Base-by-base conservation (phyloP, 2,113 vertebrate genomes). In the Hyaena hyaena region DNA sequence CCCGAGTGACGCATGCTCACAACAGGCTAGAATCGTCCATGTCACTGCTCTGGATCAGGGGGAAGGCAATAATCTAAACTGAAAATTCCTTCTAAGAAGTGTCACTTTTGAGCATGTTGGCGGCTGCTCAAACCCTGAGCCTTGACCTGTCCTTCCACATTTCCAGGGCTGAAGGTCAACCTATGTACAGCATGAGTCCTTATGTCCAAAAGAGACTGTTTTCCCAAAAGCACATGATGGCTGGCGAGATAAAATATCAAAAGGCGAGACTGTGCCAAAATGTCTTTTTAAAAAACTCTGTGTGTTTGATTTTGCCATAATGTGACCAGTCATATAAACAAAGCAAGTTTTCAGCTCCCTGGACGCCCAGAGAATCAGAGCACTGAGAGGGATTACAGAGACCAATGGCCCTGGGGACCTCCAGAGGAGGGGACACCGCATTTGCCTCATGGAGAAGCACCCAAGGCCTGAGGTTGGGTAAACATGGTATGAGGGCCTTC, bases 121-220 rank as follows among this genome's bases (percentile, higher is more conserved):
- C 74, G 28, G 55, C 58, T 43, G 86, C 81, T 73, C n/a, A 5
- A 7, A 35, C 19, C 33, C 61, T 16, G 24, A 92, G 66, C 65
- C 58, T 17, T 28, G 81, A 73, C 90, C 85, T 74, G 58, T 73
- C 90, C 66, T 58, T 91, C 85, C 79, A 39, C 1, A 5, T 50
- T 63, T 43, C 43, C 93, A 48, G 74, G 61, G 55, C 65, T 84
- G 84, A 94, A 97, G 90, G 95, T 94, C 90, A 97, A 4, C 21
- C 39, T 96, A n/a, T 92, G 93, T 96, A 94, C 69, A 96, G 68
- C 14, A 43, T 6, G 55, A 26, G 73, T 68, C 55, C 81, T 77
- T 4, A 63, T 21, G 84, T 65, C 93, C 50, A 19, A 28, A 83
- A 43, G 45, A 35, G 53, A 80, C 39, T 4, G 0, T 23, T 83